Conservation (phyloP, 2,888 invertebrate species). For the Anorthoa munda region DNA sequence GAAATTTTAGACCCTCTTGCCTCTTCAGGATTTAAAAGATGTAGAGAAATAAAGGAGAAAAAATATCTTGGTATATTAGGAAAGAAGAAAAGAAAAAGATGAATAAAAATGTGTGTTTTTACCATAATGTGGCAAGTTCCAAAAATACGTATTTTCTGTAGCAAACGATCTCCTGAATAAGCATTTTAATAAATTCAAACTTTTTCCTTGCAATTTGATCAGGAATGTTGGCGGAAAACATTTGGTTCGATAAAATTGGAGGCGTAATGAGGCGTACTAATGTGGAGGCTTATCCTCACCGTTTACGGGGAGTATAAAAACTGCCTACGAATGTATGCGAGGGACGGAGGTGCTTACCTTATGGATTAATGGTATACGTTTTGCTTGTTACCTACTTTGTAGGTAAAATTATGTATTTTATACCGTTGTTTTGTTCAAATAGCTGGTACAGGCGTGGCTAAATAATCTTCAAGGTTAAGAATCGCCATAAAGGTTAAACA, state of each 20-base stretch:
- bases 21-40: neutral
- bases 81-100: neutral
- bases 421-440: conserved; percentile 5
- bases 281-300: conserved; percentile 60
- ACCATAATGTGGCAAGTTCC: conserved; percentile 10
- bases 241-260: conserved; percentile 62
- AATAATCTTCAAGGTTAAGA: too few relatives aligned
- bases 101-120: conserved; percentile 11
- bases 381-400: conserved; percentile 35
- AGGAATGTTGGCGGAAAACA: conserved; percentile 58
- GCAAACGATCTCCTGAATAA: conserved; percentile 40
- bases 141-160: conserved; percentile 33
- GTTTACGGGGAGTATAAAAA: conserved; percentile 58
- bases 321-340: conserved; percentile 53
- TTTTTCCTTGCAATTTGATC: conserved; percentile 61
- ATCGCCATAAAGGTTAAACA: too few relatives aligned
- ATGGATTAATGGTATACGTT: conserved; percentile 39
- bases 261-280: conserved; percentile 62
- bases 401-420: conserved; percentile 9
- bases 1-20: neutral
- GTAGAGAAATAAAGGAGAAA: neutral
- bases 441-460: too few relatives aligned
- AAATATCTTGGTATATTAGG: neutral
- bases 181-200: conserved; percentile 60
- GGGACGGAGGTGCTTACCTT: conserved; percentile 32